Base-by-base conservation (phyloP, 2,113 vertebrate species). In the Kobus ellipsiprymnus region DNA sequence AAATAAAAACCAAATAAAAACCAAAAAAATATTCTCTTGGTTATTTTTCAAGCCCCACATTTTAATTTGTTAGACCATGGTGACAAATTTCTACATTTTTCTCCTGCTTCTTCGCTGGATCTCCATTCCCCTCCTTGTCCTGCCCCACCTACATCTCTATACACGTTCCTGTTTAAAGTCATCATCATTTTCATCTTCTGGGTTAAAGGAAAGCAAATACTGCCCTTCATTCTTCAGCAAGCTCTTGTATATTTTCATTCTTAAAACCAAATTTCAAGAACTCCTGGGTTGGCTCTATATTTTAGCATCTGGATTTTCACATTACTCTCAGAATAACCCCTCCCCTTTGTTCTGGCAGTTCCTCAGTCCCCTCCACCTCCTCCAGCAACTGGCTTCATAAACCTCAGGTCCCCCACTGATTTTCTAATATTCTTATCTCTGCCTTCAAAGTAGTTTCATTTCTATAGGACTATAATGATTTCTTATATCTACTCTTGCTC, bases 401-500 rank as follows among this genome's bases (percentile, higher is more conserved):
- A 21, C 9, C n/a, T 71, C 16, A n/a, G 21, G 29, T 14, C 23
- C 16, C 4, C 19, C 6, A 10, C 0, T 19, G n/a, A 36, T 96
- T 62, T 94, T 87, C 91, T 91, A 23, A 97, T 92, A 59, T 29
- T 74, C 95, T 89, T 89, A 77, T 74, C 80, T 87, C 17, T 85
- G 50, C 2, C 46, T 91, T 14, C 33, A 30, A 46, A 29, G 74
- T 50, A 60, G 52, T 97, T 88, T 93, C 87, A 96, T 81, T 93
- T 46, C 15, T 95, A 59, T 16, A 94, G 77, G 67, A 64, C 81
- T 17, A 15, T 59, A 97, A 62, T 84, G 82, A 67, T 95, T 82
- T 87, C 94, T 97, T 90, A 90, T 62, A n/a, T 81, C 77, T 88
- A 4, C 84, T 44, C 33, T 57, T 4, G 74, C 7, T 54, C 29